phyloP scores from a whole-genome alignment of 2,888 invertebrate genomes.

The Nemurella pictetii region DNA sequence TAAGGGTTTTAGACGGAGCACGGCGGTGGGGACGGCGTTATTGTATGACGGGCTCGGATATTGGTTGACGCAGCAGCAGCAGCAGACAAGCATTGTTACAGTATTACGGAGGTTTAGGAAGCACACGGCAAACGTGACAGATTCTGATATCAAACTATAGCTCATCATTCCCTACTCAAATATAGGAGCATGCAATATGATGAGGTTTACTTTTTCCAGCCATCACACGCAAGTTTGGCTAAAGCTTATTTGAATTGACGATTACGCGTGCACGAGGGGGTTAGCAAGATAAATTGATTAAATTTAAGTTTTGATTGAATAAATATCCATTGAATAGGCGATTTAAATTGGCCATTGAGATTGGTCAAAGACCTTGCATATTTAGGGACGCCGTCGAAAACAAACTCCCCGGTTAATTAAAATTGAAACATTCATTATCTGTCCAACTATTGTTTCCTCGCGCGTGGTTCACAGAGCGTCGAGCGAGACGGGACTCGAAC shows the following conservation, averaged over 20 bases:
- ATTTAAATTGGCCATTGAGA: not conserved
- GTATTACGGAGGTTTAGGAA: constrained; percentile 9
- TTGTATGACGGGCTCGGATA: constrained; percentile 30
- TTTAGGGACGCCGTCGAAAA: not conserved
- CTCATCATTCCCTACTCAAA: not conserved
- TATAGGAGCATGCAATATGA: not conserved
- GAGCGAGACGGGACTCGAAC: not conserved
- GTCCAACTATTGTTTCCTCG: not conserved
- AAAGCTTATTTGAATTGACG: not conserved
- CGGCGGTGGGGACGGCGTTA: constrained; percentile 5
- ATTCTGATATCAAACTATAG: constrained; percentile 23
- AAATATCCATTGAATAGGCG: not conserved
- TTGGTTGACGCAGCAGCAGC: constrained; percentile 13
- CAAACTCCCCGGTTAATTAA: not conserved
- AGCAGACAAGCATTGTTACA: constrained; percentile 26
- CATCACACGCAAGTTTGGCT: not conserved
- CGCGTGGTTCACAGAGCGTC: not conserved
- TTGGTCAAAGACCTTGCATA: not conserved
- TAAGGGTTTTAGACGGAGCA: constrained; percentile 43
- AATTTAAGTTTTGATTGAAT: not conserved
- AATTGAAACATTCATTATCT: not conserved
- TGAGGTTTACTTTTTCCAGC: not conserved
- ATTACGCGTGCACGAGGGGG: not conserved
- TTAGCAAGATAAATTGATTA: not conserved
- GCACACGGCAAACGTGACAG: constrained; percentile 2